Evolutionary conservation across 2,888 invertebrate species (phyloP).

Genomic region (Coelopa pilipes): DNA sequence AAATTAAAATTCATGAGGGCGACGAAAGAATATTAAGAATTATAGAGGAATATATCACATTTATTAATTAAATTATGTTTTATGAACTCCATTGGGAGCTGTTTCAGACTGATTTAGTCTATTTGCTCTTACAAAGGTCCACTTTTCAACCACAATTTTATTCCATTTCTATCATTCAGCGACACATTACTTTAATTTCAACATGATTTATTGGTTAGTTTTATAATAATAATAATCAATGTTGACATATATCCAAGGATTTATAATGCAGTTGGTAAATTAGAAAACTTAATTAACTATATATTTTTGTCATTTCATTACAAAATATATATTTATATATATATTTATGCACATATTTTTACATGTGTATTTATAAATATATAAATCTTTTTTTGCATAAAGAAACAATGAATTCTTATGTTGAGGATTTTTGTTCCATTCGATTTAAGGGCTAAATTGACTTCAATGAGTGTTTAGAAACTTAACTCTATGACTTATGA

Average conservation of each 20-base stretch:
- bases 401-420: constrained; percentile 11
- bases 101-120: too few species aligned
- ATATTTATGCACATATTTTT: constrained; percentile 12
- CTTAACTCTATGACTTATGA: constrained; percentile 31
- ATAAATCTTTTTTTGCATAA: background rate
- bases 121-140: background rate
- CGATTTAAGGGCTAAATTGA: constrained; percentile 30
- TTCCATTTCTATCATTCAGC: too few species aligned
- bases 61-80: too few species aligned
- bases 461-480: constrained; percentile 32
- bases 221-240: constrained; percentile 5
- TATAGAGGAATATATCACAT: too few species aligned
- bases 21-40: too few species aligned
- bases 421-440: constrained; percentile 28
- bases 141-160: constrained; percentile 6
- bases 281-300: constrained; percentile 35
- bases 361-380: constrained; percentile 1
- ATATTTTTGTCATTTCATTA: constrained; percentile 25
- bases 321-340: constrained; percentile 15
- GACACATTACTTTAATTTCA: background rate
- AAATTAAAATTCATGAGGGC: too few species aligned
- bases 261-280: constrained; percentile 18
- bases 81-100: too few species aligned
- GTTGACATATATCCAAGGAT: constrained; percentile 14
- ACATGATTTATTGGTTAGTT: constrained; percentile 29